Evolutionary conservation across 2,888 invertebrate species (phyloP).

Genomic region (Hydrotaea cyrtoneurina): DNA sequence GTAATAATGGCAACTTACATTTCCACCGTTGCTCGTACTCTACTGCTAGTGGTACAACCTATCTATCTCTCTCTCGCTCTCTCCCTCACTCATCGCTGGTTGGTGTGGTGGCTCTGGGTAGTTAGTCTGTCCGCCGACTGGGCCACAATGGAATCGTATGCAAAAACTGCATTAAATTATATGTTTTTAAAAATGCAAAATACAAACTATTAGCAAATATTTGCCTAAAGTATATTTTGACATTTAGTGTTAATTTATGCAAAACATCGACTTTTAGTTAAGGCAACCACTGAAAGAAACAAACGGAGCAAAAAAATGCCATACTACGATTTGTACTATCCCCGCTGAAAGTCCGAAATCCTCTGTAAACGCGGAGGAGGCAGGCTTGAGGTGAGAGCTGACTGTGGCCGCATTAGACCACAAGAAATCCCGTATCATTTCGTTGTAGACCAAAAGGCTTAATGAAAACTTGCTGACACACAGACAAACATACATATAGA

Average conservation of each 20-base stretch:
- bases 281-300: slow-evolving; percentile 19
- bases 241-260: slow-evolving; percentile 68
- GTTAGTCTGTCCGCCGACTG: not conserved
- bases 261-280: slow-evolving; percentile 48
- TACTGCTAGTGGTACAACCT: slow-evolving; percentile 35
- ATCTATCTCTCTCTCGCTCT: too few relatives aligned
- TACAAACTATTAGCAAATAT: slow-evolving; percentile 68
- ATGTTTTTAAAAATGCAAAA: slow-evolving; percentile 66
- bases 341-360: slow-evolving; percentile 8
- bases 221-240: slow-evolving; percentile 68
- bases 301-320: not conserved
- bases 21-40: not conserved
- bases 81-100: too few relatives aligned
- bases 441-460: slow-evolving; percentile 10
- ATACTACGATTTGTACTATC: not conserved
- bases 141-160: not conserved
- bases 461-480: slow-evolving; percentile 7
- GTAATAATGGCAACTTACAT: slow-evolving; percentile 15
- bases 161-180: slow-evolving; percentile 59
- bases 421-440: not conserved
- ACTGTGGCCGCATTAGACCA: not conserved
- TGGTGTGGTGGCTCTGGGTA: not conserved
- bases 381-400: not conserved
- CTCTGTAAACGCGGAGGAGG: not conserved
- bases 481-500: not conserved